Conservation (phyloP, 2,113 vertebrate genomes). For the Plotosus lineatus region DNA sequence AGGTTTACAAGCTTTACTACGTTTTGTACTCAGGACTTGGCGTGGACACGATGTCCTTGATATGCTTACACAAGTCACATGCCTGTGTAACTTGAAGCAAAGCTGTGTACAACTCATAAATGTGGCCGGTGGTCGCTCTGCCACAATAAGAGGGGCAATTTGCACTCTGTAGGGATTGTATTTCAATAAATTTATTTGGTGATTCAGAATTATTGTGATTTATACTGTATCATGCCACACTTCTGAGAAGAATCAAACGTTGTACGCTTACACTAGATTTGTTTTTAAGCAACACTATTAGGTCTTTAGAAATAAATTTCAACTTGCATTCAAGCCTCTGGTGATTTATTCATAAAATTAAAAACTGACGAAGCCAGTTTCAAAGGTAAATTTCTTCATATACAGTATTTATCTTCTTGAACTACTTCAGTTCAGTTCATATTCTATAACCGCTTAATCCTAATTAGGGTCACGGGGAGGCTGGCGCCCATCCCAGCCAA, state of each 20-base stretch:
- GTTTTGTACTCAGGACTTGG: slow-evolving; percentile 37
- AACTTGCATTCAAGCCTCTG: neutral
- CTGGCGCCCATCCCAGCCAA: too few relatives aligned
- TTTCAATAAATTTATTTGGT: slow-evolving; percentile 38
- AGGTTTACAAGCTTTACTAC: slow-evolving; percentile 10
- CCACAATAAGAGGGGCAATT: slow-evolving; percentile 42
- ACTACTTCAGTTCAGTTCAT: too few relatives aligned
- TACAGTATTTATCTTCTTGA: neutral
- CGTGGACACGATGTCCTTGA: slow-evolving; percentile 34
- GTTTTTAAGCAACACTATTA: neutral
- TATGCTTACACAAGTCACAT: slow-evolving; percentile 50
- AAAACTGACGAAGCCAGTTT: slow-evolving; percentile 49
- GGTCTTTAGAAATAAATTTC: neutral
- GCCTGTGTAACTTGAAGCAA: slow-evolving; percentile 65
- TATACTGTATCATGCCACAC: neutral
- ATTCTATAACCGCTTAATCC: neutral
- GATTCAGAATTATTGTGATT: neutral
- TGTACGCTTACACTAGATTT: neutral
- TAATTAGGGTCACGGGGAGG: neutral
- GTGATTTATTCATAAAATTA: neutral
- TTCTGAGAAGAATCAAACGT: neutral
- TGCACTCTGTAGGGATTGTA: slow-evolving; percentile 37
- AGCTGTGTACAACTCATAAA: slow-evolving; percentile 57
- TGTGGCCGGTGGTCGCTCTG: slow-evolving; percentile 30
- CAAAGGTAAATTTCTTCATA: neutral